Base-by-base conservation (phyloP, 2,113 vertebrate species). In the Perccottus glenii region DNA sequence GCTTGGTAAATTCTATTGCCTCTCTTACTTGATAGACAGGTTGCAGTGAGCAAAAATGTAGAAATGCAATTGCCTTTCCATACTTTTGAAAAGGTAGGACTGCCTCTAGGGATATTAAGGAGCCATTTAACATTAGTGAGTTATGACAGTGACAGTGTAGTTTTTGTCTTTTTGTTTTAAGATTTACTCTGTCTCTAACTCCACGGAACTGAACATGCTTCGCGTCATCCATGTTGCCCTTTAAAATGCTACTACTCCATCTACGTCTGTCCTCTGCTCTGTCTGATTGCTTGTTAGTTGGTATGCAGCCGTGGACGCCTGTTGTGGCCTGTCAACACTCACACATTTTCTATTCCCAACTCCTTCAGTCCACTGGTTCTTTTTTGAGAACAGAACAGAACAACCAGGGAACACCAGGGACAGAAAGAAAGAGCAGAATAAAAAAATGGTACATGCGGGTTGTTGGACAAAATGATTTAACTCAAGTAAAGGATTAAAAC, bases 271-370 rank as follows among this genome's bases (percentile, higher is more conserved):
- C 67, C 79, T 64, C 57, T 74, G 72, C 72, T 78, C 67, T 70
- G 73, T 81, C 78, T 88, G 85, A 90, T 87, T 81, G 83, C 83
- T 81, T 83, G 86, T 82, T 84, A 87, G 80, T 89, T 84, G 77
- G 85, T 86, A 89, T 87, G 83, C 87, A 87, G 85, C 73, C 82
- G 73, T 55, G 67, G 74, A 84, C 83, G 83, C 82, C 86, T 63
- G 81, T 83, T 81, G 86, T 83, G 85, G 82, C 85, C 77, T 84
- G 86, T 90, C 87, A 88, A 84, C 87, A 85, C 80, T 88, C 79
- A n/a, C n/a, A n/a, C 82, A 64, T 66, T 81, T 82, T 14, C 33
- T 36, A 53, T 56, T 60, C 48, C 35, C 59, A 74, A 51, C 59
- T 70, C 50, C 44, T 47, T 8, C 35, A 70, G 70, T 77, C 77